Evolutionary conservation across 2,113 vertebrate species (phyloP).

Genomic region (Tyto alba): DNA sequence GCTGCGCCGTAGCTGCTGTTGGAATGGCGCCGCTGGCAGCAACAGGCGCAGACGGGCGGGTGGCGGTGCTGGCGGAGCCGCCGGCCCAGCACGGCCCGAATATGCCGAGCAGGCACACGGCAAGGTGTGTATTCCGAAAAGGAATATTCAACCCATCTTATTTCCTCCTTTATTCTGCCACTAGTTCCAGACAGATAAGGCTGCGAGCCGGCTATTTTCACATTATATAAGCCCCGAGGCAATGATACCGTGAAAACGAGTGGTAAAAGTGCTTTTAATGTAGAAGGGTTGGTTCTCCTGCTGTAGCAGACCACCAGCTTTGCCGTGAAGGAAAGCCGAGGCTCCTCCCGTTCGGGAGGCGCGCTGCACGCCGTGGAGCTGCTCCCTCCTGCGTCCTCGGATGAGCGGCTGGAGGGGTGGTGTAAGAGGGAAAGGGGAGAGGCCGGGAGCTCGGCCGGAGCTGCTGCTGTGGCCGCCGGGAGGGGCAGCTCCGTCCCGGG

Average conservation of each 20-base stretch:
- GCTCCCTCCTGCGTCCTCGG: not conserved
- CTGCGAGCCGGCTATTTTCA: not conserved
- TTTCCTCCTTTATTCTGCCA: not conserved
- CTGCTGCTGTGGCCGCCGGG: not conserved
- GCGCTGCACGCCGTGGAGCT: fast-evolving
- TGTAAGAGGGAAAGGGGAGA: not conserved
- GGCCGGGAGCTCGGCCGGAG: not conserved
- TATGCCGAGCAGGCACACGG: too few relatives aligned
- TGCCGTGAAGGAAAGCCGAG: not conserved
- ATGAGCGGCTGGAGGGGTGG: fast-evolving
- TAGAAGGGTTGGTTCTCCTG: not conserved
- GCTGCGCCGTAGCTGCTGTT: fast-evolving
- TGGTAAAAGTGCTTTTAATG: not conserved
- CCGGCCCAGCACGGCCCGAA: too few relatives aligned
- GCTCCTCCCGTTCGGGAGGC: not conserved
- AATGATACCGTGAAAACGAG: not conserved
- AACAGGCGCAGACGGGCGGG: too few relatives aligned
- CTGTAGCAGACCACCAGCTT: not conserved
- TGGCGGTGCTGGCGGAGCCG: too few relatives aligned
- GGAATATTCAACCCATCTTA: too few relatives aligned
- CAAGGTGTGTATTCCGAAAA: too few relatives aligned
- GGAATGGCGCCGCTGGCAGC: not conserved
- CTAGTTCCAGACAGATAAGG: not conserved
- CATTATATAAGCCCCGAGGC: fast-evolving
- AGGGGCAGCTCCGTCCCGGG: conserved; percentile 2